These are phyloP conservation scores for Agonopterix alstromeriana DNA, from an alignment of 2,888 invertebrate species.

Conservation along the genomic window DNA sequence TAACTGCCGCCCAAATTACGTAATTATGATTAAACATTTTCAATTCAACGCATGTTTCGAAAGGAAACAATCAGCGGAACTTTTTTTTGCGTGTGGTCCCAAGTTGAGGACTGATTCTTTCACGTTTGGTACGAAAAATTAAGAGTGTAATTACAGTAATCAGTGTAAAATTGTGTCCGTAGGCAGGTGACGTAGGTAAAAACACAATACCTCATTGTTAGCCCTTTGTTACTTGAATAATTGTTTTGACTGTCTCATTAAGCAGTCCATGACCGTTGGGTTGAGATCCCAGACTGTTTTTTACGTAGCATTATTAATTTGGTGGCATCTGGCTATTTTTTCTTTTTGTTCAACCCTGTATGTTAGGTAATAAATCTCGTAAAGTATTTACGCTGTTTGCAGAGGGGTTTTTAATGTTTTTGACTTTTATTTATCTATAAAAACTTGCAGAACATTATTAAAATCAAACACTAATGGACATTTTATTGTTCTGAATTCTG, in stretches of 20 bases:
- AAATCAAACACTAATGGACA: no score
- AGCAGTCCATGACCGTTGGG: slow-evolving; percentile 12
- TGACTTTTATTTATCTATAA: no score
- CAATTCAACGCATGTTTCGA: background rate
- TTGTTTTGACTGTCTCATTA: slow-evolving; percentile 52
- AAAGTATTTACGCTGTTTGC: no score
- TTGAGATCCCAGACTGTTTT: background rate
- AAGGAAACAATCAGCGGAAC: background rate
- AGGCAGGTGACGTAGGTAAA: slow-evolving; percentile 43
- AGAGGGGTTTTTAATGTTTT: no score
- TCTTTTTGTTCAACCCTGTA: background rate
- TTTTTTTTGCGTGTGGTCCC: slow-evolving; percentile 1
- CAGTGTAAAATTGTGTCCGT: slow-evolving; percentile 30
- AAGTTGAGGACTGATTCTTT: slow-evolving; percentile 6
- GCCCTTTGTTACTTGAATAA: slow-evolving; percentile 39
- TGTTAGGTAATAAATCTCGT: no score
- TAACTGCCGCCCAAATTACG: no score
- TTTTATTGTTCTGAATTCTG: no score
- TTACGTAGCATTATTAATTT: background rate
- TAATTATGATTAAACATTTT: background rate
- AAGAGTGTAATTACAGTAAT: slow-evolving; percentile 47
- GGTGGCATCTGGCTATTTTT: background rate
- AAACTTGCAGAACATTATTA: no score
- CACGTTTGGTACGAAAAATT: slow-evolving; percentile 23
- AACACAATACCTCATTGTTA: slow-evolving; percentile 44